These are phyloP conservation scores for Alouatta palliata DNA, from an alignment of 2,113 vertebrate species.

Conservation along the genomic window DNA sequence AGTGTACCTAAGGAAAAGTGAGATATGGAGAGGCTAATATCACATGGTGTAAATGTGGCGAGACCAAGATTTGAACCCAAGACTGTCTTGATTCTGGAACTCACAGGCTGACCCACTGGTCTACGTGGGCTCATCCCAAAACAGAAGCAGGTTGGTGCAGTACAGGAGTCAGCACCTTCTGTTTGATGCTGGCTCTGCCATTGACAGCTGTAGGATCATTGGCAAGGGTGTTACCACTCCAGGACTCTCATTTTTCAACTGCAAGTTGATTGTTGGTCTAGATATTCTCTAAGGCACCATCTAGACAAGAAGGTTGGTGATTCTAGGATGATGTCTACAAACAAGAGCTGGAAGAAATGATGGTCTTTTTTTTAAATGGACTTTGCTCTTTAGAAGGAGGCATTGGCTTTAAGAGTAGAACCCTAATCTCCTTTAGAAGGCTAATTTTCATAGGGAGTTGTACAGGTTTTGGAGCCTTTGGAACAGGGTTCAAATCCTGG, in stretches of 20 bases:
- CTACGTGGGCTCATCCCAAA: background rate
- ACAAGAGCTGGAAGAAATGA: background rate
- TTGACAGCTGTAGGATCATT: background rate
- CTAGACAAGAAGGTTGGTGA: background rate
- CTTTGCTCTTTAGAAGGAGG: background rate
- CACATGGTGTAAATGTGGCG: background rate
- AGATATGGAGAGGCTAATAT: background rate
- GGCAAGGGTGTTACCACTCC: background rate
- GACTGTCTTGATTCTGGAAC: background rate
- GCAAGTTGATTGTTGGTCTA: background rate
- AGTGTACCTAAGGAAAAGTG: background rate
- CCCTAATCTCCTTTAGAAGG: background rate
- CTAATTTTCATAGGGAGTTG: background rate
- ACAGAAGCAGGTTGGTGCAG: background rate
- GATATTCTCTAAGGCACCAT: background rate
- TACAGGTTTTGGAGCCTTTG: background rate
- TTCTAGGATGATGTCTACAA: background rate
- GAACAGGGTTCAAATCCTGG: background rate
- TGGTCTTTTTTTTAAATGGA: background rate
- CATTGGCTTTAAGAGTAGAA: background rate
- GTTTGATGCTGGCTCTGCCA: background rate
- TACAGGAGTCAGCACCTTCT: background rate
- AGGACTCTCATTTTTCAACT: background rate
- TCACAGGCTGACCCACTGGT: background rate
- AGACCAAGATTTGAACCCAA: background rate